Conservation (phyloP, 2,888 invertebrate genomes). For the Pristionchus maxplancki region DNA sequence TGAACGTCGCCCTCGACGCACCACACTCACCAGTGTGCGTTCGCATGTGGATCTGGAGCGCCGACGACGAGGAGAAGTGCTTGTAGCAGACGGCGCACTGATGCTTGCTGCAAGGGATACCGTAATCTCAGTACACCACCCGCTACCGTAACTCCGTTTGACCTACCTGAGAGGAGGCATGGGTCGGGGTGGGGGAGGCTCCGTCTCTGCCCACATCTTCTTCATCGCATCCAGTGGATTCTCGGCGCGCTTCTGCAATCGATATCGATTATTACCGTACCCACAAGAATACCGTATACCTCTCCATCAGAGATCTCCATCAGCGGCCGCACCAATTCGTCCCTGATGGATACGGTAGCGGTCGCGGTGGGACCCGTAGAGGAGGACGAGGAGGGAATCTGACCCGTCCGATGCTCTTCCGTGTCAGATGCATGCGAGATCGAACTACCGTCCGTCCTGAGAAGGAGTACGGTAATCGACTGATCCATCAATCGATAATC, state of each 20-base stretch:
- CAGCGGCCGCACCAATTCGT: constrained; percentile 37
- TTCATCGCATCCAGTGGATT: constrained; percentile 76
- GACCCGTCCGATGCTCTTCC: constrained; percentile 51
- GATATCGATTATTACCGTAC: constrained; percentile 9
- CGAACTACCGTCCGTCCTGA: constrained; percentile 59
- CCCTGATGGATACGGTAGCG: constrained; percentile 39
- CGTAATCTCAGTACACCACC: neutral
- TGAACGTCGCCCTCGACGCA: neutral
- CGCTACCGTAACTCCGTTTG: too few species aligned
- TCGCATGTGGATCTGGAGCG: constrained; percentile 98
- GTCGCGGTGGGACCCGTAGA: neutral
- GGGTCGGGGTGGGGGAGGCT: constrained; percentile 62
- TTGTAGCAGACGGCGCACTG: constrained; percentile 97
- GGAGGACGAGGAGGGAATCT: neutral
- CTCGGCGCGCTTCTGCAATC: constrained; percentile 56
- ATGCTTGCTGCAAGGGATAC: constrained; percentile 84
- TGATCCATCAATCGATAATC: neutral
- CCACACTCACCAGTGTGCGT: constrained; percentile 89
- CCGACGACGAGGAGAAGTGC: constrained; percentile 96
- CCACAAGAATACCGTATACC: neutral
- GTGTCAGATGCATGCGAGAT: constrained; percentile 55
- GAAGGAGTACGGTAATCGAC: neutral
- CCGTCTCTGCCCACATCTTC: constrained; percentile 77
- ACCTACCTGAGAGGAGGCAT: constrained; percentile 57
- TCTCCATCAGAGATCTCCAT: neutral